Percentiles rank a stretch among this genome's conserved stretches.
phyloP scores from a whole-genome alignment of 2,888 invertebrate genomes.

The Ectemnius continuus region DNA sequence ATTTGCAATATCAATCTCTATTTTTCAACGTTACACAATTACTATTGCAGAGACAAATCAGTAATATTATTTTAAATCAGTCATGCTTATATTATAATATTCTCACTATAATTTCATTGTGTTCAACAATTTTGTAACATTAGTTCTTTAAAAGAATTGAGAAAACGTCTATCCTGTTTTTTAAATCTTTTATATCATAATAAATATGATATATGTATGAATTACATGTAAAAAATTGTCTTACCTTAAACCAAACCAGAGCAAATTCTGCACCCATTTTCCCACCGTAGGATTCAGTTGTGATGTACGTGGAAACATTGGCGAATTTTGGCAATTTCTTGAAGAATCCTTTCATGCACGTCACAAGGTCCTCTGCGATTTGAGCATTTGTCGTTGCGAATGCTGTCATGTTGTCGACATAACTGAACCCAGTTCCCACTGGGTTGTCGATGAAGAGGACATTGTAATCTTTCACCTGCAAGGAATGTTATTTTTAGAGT shows the following conservation, averaged over 20 bases:
- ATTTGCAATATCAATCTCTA: too few species aligned
- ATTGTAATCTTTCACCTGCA: slow-evolving; percentile 87
- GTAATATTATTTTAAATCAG: too few species aligned
- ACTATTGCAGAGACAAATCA: too few species aligned
- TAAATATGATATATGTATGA: too few species aligned
- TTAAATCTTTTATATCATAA: too few species aligned
- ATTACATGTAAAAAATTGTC: neutral
- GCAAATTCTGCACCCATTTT: slow-evolving; percentile 95
- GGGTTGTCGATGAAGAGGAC: slow-evolving; percentile 94
- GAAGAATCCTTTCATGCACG: slow-evolving; percentile 86
- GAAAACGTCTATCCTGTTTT: too few species aligned
- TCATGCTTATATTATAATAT: too few species aligned
- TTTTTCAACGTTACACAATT: too few species aligned
- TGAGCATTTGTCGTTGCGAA: slow-evolving; percentile 81
- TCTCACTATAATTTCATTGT: too few species aligned
- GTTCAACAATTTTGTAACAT: too few species aligned
- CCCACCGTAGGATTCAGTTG: slow-evolving; percentile 94
- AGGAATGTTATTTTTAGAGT: neutral
- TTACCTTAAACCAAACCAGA: slow-evolving; percentile 80
- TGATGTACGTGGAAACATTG: slow-evolving; percentile 88
- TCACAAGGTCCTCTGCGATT: slow-evolving; percentile 88
- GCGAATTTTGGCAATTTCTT: slow-evolving; percentile 84
- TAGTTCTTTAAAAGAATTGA: too few species aligned
- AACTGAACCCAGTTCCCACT: slow-evolving; percentile 93
- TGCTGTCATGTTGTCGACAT: slow-evolving; percentile 81